Evolutionary conservation across 2,888 invertebrate species (phyloP).

Genomic region (Diarsia mendica): DNA sequence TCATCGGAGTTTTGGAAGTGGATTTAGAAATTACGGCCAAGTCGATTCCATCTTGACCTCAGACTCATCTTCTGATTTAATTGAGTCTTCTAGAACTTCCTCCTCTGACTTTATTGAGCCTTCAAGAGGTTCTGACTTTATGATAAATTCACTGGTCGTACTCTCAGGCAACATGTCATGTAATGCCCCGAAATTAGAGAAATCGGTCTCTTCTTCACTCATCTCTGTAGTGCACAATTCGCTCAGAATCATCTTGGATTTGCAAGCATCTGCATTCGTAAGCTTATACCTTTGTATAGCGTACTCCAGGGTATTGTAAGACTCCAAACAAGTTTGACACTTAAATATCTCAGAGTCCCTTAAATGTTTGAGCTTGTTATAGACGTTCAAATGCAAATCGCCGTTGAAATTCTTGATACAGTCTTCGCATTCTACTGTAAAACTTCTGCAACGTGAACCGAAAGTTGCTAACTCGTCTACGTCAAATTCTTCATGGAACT

Average conservation of each 20-base stretch:
- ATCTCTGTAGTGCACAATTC: slow-evolving; percentile 83
- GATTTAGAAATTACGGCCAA: slow-evolving; percentile 48
- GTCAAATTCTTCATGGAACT: slow-evolving; percentile 81
- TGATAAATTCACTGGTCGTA: slow-evolving; percentile 69
- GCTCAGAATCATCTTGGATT: slow-evolving; percentile 80
- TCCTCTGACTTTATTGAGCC: slow-evolving; percentile 65
- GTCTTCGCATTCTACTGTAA: slow-evolving; percentile 78
- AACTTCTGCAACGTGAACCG: slow-evolving; percentile 69
- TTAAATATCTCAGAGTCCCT: slow-evolving; percentile 76
- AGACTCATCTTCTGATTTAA: slow-evolving; percentile 5
- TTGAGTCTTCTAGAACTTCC: slow-evolving; percentile 38
- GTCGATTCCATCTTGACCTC: slow-evolving; percentile 73
- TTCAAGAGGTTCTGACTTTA: slow-evolving; percentile 66
- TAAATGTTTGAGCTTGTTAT: slow-evolving; percentile 74
- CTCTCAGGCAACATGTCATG: slow-evolving; percentile 77
- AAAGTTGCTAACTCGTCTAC: slow-evolving; percentile 78
- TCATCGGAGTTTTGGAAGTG: background rate
- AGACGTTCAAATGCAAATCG: slow-evolving; percentile 70
- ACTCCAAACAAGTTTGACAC: slow-evolving; percentile 73
- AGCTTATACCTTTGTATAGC: slow-evolving; percentile 76
- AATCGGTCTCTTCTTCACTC: slow-evolving; percentile 77
- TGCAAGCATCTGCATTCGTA: slow-evolving; percentile 64
- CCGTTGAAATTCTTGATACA: slow-evolving; percentile 80
- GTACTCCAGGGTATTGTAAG: slow-evolving; percentile 78
- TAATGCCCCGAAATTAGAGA: slow-evolving; percentile 67